Conservation (phyloP, 2,797 vertebrate species). For the Chloroceryle inda region DNA sequence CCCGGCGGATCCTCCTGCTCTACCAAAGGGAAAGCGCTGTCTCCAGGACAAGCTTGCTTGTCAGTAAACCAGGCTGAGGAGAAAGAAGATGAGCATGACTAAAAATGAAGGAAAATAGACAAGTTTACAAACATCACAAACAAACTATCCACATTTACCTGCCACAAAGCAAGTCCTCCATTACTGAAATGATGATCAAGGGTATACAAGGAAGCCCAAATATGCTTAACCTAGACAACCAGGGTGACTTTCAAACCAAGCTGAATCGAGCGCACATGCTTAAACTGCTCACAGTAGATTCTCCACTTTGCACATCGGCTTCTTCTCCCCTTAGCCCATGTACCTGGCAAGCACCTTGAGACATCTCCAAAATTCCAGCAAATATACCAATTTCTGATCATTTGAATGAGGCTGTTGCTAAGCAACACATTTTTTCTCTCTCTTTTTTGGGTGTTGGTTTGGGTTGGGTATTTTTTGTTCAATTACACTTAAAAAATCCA, state of each 20-base stretch:
- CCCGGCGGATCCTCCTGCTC: fast-evolving
- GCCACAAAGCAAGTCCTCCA: neutral
- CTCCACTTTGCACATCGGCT: neutral
- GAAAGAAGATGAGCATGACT: neutral
- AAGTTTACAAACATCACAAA: neutral
- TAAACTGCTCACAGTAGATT: neutral
- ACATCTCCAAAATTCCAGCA: constrained; percentile 55
- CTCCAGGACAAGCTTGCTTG: neutral
- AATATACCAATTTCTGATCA: constrained; percentile 63
- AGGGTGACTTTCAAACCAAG: neutral
- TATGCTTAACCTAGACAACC: neutral
- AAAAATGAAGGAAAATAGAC: neutral
- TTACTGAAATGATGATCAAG: neutral
- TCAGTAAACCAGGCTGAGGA: neutral
- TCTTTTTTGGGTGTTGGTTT: neutral
- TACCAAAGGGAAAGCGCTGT: too few relatives aligned
- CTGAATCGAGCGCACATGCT: fast-evolving
- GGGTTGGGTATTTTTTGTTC: neutral
- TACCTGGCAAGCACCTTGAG: constrained; percentile 32
- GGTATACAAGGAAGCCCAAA: neutral
- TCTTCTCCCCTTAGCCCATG: neutral
- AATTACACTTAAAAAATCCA: constrained; percentile 38
- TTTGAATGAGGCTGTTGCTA: constrained; percentile 71
- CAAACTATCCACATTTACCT: neutral
- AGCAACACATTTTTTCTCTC: constrained; percentile 65